phyloP scores from a whole-genome alignment of 2,797 vertebrate species.

The Gambelia wislizenii region DNA sequence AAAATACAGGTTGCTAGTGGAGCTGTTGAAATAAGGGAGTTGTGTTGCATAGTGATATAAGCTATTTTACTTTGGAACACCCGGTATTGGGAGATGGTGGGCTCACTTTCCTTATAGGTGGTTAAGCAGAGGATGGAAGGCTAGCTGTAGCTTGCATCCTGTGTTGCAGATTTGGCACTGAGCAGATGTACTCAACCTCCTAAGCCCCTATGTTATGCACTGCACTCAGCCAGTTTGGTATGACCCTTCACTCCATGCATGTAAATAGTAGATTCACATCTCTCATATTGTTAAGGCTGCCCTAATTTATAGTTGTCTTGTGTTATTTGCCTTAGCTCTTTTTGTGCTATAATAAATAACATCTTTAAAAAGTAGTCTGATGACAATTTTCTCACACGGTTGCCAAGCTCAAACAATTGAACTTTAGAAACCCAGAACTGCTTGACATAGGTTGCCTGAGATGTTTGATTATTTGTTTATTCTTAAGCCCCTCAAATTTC shows the following conservation, averaged over 20 bases:
- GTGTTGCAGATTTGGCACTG: background rate
- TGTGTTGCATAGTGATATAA: background rate
- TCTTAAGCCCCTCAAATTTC: conserved; percentile 17
- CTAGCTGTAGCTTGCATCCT: background rate
- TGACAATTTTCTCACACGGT: conserved; percentile 40
- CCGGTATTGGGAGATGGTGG: background rate
- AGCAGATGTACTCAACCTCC: background rate
- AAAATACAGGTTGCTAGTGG: too few relatives aligned
- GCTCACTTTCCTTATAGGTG: background rate
- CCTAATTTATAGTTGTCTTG: conserved; percentile 45
- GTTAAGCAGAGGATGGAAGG: background rate
- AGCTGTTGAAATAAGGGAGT: too few relatives aligned
- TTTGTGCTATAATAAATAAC: conserved; percentile 5
- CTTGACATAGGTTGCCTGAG: background rate
- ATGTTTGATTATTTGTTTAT: conserved; percentile 21
- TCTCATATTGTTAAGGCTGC: conserved; percentile 46
- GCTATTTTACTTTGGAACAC: background rate
- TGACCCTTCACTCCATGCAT: background rate
- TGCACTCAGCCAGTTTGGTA: background rate
- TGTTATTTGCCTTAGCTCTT: conserved; percentile 43
- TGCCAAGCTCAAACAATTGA: conserved; percentile 52
- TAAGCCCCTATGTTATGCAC: background rate
- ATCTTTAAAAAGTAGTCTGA: conserved; percentile 17
- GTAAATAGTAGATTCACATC: background rate
- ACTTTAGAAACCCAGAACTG: conserved; percentile 30